Percentiles rank a stretch among this genome's conserved stretches.
These are phyloP conservation scores for Cacatua alba DNA, from an alignment of 2,113 vertebrate genomes.

Conservation along the genomic window DNA sequence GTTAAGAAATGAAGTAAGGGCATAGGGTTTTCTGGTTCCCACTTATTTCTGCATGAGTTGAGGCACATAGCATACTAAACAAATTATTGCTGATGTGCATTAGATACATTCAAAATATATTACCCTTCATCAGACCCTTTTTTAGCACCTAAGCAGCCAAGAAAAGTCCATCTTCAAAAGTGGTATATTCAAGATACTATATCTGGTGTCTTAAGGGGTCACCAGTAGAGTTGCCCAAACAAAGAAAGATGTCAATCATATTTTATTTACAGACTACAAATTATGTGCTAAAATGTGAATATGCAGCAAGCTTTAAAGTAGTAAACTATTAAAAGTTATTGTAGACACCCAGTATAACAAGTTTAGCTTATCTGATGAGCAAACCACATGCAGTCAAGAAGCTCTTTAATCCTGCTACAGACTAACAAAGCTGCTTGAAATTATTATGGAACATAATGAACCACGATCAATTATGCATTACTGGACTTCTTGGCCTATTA, in stretches of 20 bases:
- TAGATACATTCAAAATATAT: neutral
- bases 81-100: neutral
- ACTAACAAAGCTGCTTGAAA: constrained; percentile 27
- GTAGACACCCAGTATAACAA: neutral
- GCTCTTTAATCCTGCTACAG: neutral
- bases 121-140: neutral
- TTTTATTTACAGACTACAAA: neutral
- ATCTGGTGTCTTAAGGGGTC: neutral
- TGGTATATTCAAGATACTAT: neutral
- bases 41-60: neutral
- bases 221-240: neutral
- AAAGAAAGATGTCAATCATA: neutral
- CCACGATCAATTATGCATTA: constrained; percentile 28
- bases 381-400: neutral
- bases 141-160: neutral
- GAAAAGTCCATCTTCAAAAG: neutral
- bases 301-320: neutral
- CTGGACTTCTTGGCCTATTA: constrained; percentile 11
- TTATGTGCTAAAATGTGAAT: neutral
- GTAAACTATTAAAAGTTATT: neutral
- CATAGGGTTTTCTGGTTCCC: rapidly evolving
- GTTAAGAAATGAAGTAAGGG: neutral
- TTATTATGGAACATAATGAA: constrained; percentile 18
- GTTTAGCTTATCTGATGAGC: neutral
- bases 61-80: rapidly evolving